Percentiles rank a stretch among this genome's conserved stretches.
These are phyloP conservation scores for Muschampia plurimacula DNA, from an alignment of 2,888 invertebrate species.

Conservation along the genomic window DNA sequence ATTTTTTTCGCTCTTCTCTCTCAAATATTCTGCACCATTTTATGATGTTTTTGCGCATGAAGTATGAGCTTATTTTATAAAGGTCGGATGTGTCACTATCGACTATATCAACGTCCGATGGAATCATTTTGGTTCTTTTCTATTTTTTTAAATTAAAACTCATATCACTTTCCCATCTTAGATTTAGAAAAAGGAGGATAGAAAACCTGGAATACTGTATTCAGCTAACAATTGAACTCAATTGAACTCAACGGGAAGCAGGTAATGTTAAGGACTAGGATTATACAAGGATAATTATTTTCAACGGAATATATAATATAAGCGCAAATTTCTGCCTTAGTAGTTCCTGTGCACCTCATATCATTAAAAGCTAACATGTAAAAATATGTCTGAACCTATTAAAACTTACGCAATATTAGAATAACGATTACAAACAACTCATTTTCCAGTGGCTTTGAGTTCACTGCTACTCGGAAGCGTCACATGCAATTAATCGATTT, in stretches of 20 bases:
- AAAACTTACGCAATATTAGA: no score
- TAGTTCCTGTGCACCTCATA: slow-evolving; percentile 5
- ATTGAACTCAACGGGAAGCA: not conserved
- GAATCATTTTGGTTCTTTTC: slow-evolving; percentile 9
- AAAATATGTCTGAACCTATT: no score
- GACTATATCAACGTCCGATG: slow-evolving; percentile 5
- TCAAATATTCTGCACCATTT: slow-evolving; percentile 15
- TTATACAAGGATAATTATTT: not conserved
- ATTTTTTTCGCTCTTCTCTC: not conserved
- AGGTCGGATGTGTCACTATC: not conserved
- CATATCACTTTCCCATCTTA: not conserved
- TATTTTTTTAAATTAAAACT: no score
- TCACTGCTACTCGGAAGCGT: no score
- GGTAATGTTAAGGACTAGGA: not conserved
- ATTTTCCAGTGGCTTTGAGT: no score
- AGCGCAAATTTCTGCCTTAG: not conserved
- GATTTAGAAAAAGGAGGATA: not conserved
- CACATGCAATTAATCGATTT: no score
- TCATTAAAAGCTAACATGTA: no score
- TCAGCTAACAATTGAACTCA: not conserved
- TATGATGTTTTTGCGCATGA: slow-evolving; percentile 3
- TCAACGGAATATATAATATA: not conserved
- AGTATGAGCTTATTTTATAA: not conserved
- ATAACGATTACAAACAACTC: no score
- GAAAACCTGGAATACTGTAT: not conserved